Conservation (phyloP, 2,888 invertebrate genomes). For the Cheilosia vulpina region DNA sequence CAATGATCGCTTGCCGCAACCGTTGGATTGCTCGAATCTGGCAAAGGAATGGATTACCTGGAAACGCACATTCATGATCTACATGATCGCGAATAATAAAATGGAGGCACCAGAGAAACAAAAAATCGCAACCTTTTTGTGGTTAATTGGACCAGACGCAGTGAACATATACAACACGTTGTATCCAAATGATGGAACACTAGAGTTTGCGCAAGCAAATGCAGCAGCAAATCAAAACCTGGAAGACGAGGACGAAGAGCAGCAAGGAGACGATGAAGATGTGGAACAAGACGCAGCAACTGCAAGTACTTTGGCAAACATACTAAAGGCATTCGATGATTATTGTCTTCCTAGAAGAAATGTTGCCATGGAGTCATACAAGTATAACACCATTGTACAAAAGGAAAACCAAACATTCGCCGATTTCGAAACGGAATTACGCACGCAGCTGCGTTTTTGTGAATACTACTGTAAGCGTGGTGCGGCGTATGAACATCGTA, state of each 20-base stretch:
- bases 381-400: conserved; percentile 64
- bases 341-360: conserved; percentile 47
- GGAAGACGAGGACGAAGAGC: background rate
- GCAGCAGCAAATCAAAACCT: background rate
- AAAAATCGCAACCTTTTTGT: conserved; percentile 49
- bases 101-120: conserved; percentile 8
- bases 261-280: background rate
- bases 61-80: conserved; percentile 50
- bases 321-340: conserved; percentile 29
- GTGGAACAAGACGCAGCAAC: background rate
- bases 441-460: conserved; percentile 59
- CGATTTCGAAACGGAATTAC: conserved; percentile 68
- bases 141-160: conserved; percentile 41
- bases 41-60: conserved; percentile 50
- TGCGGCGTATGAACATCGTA: conserved; percentile 65
- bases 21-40: conserved; percentile 45
- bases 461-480: conserved; percentile 66
- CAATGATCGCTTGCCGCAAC: background rate
- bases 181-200: conserved; percentile 30
- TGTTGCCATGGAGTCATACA: conserved; percentile 48
- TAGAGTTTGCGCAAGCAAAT: conserved; percentile 6
- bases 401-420: conserved; percentile 60
- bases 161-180: conserved; percentile 51
- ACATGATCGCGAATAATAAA: conserved; percentile 47
- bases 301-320: too few species aligned